A percentile compares a stretch with the other conserved stretches of the same genome.
These are phyloP conservation scores for Tetranychus truncatus DNA, from an alignment of 2,888 invertebrate species.

Conservation along the genomic window DNA sequence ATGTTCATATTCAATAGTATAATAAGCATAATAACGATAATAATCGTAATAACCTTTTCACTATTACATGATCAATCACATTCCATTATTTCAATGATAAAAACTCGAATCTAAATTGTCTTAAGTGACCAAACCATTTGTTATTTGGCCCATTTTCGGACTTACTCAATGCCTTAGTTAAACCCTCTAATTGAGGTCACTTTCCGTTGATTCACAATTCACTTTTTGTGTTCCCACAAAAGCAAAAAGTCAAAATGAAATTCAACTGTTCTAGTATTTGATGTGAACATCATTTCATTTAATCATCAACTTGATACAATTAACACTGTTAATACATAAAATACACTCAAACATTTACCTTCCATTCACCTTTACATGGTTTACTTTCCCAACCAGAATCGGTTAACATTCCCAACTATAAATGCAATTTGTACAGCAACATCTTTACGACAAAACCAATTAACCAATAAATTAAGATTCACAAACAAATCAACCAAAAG, in stretches of 20 bases:
- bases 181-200: not conserved
- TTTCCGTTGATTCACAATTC: not conserved
- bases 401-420: no score
- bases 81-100: not conserved
- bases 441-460: no score
- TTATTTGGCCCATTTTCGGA: not conserved
- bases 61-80: not conserved
- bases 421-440: no score
- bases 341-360: no score
- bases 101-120: not conserved
- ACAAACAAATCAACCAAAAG: no score
- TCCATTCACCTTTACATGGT: no score
- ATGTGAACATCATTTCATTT: not conserved
- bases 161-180: not conserved
- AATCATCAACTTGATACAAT: not conserved
- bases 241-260: not conserved
- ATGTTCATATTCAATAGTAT: not conserved
- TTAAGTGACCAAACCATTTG: not conserved
- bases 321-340: not conserved
- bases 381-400: no score
- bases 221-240: constrained; percentile 1
- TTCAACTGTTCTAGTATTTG: not conserved
- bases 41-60: not conserved
- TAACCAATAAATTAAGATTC: no score
- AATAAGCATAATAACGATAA: not conserved